These are phyloP conservation scores for Thera obeliscata DNA, from an alignment of 2,888 invertebrate species.

Conservation along the genomic window DNA sequence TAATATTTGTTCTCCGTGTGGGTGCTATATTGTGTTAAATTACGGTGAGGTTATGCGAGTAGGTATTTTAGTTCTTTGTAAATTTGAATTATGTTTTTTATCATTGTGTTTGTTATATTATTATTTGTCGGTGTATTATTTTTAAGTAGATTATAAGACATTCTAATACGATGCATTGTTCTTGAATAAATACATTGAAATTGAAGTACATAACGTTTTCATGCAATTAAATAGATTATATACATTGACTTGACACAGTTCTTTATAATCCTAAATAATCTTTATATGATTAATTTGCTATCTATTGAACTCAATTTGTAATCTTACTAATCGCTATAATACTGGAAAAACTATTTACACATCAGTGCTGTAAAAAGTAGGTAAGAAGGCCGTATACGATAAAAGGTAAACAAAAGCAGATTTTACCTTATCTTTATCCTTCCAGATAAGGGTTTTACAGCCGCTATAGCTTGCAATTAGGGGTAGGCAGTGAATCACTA, in stretches of 20 bases:
- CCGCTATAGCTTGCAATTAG: slow-evolving; percentile 65
- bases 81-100: too few relatives aligned
- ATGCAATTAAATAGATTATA: neutral
- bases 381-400: slow-evolving; percentile 42
- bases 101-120: too few relatives aligned
- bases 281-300: slow-evolving; percentile 8
- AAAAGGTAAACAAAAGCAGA: slow-evolving; percentile 46
- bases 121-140: too few relatives aligned
- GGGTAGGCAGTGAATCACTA: slow-evolving; percentile 55
- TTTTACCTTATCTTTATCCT: slow-evolving; percentile 49
- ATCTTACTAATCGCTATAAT: slow-evolving; percentile 11
- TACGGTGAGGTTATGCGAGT: too few relatives aligned
- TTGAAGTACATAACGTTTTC: neutral
- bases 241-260: slow-evolving; percentile 8
- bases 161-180: too few relatives aligned
- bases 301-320: slow-evolving; percentile 23
- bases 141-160: too few relatives aligned
- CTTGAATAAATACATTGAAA: too few relatives aligned
- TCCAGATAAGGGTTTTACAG: slow-evolving; percentile 61
- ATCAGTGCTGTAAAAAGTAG: slow-evolving; percentile 35
- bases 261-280: neutral
- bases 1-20: too few relatives aligned
- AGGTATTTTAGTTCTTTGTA: too few relatives aligned
- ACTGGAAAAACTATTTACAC: slow-evolving; percentile 9
- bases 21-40: too few relatives aligned